Evolutionary conservation across 2,888 invertebrate species (phyloP).

Genomic region (Spatulosminthurus flaviceps): DNA sequence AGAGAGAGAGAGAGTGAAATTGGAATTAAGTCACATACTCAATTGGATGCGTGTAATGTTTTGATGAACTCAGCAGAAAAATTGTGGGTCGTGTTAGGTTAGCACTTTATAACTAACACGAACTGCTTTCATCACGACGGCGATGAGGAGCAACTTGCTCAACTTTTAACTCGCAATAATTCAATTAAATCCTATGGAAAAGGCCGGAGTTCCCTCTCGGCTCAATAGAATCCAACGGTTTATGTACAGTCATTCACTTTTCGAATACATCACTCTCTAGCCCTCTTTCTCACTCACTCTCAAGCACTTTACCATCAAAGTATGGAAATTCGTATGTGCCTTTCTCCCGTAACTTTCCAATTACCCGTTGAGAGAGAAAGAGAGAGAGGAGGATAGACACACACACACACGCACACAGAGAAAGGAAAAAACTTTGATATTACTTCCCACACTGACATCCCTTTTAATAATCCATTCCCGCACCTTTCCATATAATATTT

Average conservation of each 20-base stretch:
- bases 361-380: neutral
- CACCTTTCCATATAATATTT: too few relatives aligned
- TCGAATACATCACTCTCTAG: neutral
- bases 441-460: slow-evolving; percentile 19
- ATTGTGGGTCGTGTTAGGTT: slow-evolving; percentile 33
- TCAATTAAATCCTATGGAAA: slow-evolving; percentile 52
- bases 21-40: slow-evolving; percentile 42
- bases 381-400: too few relatives aligned
- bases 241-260: neutral
- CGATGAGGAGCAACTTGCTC: slow-evolving; percentile 52
- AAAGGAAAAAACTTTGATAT: slow-evolving; percentile 6
- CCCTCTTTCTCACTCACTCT: neutral
- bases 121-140: slow-evolving; percentile 16
- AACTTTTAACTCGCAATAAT: slow-evolving; percentile 56
- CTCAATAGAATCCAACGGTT: neutral
- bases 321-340: too few relatives aligned
- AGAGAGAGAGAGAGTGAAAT: neutral
- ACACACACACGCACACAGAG: neutral
- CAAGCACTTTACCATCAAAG: too few relatives aligned
- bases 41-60: slow-evolving; percentile 42
- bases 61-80: slow-evolving; percentile 57
- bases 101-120: neutral
- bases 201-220: slow-evolving; percentile 35
- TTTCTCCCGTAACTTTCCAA: neutral
- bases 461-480: slow-evolving; percentile 17